phyloP scores from a whole-genome alignment of 1,140 invertebrate species.

The Neodiprion virginianus region DNA sequence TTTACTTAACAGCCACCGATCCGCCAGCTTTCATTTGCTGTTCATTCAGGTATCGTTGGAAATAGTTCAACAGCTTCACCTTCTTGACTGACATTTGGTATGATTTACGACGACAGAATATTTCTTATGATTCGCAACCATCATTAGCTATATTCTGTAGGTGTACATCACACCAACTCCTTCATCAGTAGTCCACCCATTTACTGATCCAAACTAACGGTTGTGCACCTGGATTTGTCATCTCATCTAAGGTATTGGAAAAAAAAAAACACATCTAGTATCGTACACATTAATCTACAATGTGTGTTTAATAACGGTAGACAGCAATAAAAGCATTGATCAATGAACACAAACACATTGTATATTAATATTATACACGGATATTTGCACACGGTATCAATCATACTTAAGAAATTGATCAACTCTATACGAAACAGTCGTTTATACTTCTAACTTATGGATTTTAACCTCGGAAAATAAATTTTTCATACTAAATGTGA shows the following conservation, averaged over 20 bases:
- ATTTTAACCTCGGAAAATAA: background rate
- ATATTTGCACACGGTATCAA: background rate
- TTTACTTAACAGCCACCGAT: slow-evolving; percentile 78
- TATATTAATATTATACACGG: background rate
- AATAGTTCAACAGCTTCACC: slow-evolving; percentile 95
- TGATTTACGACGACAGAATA: no score
- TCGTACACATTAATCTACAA: background rate
- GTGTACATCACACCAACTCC: slow-evolving; percentile 96
- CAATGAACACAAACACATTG: slow-evolving; percentile 11
- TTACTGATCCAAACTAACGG: slow-evolving; percentile 97
- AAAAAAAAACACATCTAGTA: background rate
- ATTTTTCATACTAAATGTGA: slow-evolving; percentile 56
- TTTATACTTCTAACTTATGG: background rate
- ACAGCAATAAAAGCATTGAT: background rate
- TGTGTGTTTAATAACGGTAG: background rate
- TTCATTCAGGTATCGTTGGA: slow-evolving; percentile 97
- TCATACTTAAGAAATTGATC: no score
- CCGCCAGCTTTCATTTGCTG: slow-evolving; percentile 95
- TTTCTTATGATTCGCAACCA: slow-evolving; percentile 84
- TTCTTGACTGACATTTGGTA: slow-evolving; percentile 93
- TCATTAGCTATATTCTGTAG: slow-evolving; percentile 89
- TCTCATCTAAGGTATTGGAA: slow-evolving; percentile 73
- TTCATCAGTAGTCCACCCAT: slow-evolving; percentile 98
- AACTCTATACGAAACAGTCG: no score
- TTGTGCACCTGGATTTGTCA: slow-evolving; percentile 90